phyloP scores from a whole-genome alignment of 2,888 invertebrate genomes.

The Andrena haemorrhoa region DNA sequence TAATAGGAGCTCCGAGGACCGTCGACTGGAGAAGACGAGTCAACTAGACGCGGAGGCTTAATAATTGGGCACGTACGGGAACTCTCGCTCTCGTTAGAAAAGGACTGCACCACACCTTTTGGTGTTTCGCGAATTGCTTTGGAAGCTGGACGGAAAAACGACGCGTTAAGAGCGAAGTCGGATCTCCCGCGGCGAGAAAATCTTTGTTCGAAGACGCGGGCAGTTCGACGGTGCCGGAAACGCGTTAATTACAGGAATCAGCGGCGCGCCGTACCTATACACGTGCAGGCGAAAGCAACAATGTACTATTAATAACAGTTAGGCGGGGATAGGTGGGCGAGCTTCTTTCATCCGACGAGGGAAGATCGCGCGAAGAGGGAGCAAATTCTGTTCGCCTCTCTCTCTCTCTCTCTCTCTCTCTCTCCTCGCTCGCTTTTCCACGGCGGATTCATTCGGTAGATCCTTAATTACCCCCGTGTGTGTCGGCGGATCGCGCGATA shows the following conservation, averaged over 20 bases:
- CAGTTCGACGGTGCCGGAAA: conserved; percentile 44
- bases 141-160: not conserved
- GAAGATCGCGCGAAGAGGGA: conserved; percentile 3
- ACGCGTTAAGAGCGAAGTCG: not conserved
- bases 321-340: conserved; percentile 25
- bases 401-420: no score
- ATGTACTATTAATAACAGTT: conserved; percentile 66
- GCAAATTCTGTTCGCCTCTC: conserved; percentile 21
- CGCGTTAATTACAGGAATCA: conserved; percentile 41
- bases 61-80: no score
- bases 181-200: conserved; percentile 22
- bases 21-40: not conserved
- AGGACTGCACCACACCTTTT: no score
- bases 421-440: conserved; percentile 9
- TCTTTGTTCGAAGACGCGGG: conserved; percentile 9
- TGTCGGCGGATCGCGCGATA: conserved; percentile 21
- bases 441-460: conserved; percentile 35
- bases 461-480: conserved; percentile 47
- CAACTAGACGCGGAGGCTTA: no score
- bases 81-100: no score
- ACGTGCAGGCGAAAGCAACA: conserved; percentile 40
- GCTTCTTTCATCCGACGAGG: conserved; percentile 35
- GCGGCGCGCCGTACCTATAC: conserved; percentile 12
- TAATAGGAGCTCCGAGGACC: not conserved
- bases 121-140: no score